These are phyloP conservation scores for Ellobius talpinus DNA, from an alignment of 2,113 vertebrate genomes.

Conservation along the genomic window DNA sequence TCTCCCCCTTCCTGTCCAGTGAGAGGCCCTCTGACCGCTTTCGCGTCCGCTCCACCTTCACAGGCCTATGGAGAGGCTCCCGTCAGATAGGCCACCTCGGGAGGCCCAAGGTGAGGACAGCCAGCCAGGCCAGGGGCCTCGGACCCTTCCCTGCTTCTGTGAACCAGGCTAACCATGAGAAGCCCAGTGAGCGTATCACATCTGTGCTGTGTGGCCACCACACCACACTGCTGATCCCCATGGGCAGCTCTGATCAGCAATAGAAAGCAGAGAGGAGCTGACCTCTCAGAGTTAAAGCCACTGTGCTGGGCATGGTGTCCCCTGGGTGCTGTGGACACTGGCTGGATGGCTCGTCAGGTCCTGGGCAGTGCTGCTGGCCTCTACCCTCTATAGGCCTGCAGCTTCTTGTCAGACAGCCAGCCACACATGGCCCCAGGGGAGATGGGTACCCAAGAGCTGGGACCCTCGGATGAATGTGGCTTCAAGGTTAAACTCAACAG, in stretches of 20 bases:
- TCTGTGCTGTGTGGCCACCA: background rate
- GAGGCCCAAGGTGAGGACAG: background rate
- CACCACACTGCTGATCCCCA: background rate
- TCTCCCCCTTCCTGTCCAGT: slow-evolving; percentile 91
- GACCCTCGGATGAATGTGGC: background rate
- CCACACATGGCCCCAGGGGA: background rate
- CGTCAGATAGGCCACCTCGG: background rate
- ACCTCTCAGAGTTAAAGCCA: background rate
- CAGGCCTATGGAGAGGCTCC: slow-evolving; percentile 82
- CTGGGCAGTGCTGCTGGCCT: background rate
- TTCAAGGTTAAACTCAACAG: background rate
- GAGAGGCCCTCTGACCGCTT: slow-evolving; percentile 90
- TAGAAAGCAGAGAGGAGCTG: background rate
- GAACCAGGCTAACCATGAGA: background rate
- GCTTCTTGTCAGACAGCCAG: background rate
- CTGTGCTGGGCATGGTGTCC: background rate
- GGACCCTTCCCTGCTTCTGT: background rate
- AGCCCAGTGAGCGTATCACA: background rate
- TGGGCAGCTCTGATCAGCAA: background rate
- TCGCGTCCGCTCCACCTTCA: slow-evolving; percentile 91
- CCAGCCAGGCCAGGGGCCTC: background rate
- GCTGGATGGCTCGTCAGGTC: fast-evolving
- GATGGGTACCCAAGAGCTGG: background rate
- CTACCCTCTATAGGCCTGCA: background rate
- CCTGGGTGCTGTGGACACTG: background rate